A percentile compares a stretch with the other conserved stretches of the same genome.
These are phyloP conservation scores for Atractosteus spatula DNA, from an alignment of 2,113 vertebrate species.

Conservation along the genomic window DNA sequence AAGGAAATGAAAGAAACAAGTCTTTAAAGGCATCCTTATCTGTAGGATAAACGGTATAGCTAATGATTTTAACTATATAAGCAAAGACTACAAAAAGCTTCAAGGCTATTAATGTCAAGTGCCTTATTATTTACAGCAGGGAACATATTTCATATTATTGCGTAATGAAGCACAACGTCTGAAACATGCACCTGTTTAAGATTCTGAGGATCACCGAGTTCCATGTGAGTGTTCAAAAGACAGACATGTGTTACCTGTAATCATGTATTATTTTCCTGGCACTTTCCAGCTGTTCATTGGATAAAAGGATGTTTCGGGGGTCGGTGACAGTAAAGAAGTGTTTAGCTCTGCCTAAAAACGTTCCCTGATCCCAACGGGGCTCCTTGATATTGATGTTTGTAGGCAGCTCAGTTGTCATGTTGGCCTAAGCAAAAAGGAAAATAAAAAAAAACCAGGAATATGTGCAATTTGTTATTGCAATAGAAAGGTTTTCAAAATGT, in stretches of 20 bases:
- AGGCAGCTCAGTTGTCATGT: slow-evolving; percentile 83
- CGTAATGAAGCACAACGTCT: no score
- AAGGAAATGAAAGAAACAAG: slow-evolving; percentile 5
- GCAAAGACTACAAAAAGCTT: no score
- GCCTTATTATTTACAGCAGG: no score
- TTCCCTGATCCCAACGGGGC: slow-evolving; percentile 94
- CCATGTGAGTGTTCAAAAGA: neutral
- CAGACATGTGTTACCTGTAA: slow-evolving; percentile 76
- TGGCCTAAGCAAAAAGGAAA: slow-evolving; percentile 49
- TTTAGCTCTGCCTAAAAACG: slow-evolving; percentile 84
- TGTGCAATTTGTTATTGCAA: neutral
- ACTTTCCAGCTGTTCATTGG: slow-evolving; percentile 77
- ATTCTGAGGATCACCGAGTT: no score
- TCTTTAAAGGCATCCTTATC: neutral
- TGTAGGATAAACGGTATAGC: neutral
- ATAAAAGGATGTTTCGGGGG: slow-evolving; percentile 88
- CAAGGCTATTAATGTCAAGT: no score
- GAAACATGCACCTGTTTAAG: no score
- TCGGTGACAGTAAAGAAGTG: slow-evolving; percentile 98
- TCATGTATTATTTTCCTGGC: slow-evolving; percentile 82
- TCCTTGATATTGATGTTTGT: slow-evolving; percentile 91
- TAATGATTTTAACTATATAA: no score
- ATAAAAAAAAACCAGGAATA: neutral
- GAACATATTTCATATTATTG: no score
- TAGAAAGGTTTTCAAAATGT: neutral